Evolutionary conservation across 2,888 invertebrate species (phyloP).

Genomic region (Lutraria lutraria): DNA sequence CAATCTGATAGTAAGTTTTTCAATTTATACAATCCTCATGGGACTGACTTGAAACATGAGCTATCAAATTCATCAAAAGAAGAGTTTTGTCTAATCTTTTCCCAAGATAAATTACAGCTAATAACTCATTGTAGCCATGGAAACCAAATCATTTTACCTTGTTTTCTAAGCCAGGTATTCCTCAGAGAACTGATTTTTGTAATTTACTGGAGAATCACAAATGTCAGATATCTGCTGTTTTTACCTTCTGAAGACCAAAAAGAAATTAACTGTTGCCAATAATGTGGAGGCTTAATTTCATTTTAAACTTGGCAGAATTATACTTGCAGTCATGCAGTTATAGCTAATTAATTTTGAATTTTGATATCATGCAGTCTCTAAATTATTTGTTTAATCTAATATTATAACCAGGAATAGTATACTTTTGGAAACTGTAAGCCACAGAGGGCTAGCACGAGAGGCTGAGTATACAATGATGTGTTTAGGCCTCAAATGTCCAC

Average conservation of each 20-base stretch:
- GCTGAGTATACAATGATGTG: too few relatives aligned
- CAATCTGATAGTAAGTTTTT: neutral
- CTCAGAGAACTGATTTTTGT: neutral
- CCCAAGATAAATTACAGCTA: neutral
- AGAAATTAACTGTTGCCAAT: neutral
- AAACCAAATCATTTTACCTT: conserved; percentile 7
- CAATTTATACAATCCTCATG: neutral
- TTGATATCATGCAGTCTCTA: too few relatives aligned
- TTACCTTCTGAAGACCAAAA: neutral
- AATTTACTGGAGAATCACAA: neutral
- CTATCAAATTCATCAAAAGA: neutral
- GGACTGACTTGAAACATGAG: neutral
- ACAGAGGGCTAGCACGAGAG: too few relatives aligned
- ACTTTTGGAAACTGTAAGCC: too few relatives aligned
- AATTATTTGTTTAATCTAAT: too few relatives aligned
- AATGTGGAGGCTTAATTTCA: too few relatives aligned
- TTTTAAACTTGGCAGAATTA: too few relatives aligned
- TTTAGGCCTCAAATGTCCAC: too few relatives aligned
- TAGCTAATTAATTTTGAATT: too few relatives aligned
- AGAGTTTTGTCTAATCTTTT: neutral
- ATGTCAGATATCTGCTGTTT: neutral
- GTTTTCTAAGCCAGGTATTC: conserved; percentile 15
- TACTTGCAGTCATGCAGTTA: too few relatives aligned
- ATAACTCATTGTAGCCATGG: neutral
- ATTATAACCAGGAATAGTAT: too few relatives aligned